Percentiles rank a stretch among this genome's conserved stretches.
Evolutionary conservation across 92 coral and sea anemone genomes (phyloP).

Genomic region (Epizoanthus rinbou): DNA sequence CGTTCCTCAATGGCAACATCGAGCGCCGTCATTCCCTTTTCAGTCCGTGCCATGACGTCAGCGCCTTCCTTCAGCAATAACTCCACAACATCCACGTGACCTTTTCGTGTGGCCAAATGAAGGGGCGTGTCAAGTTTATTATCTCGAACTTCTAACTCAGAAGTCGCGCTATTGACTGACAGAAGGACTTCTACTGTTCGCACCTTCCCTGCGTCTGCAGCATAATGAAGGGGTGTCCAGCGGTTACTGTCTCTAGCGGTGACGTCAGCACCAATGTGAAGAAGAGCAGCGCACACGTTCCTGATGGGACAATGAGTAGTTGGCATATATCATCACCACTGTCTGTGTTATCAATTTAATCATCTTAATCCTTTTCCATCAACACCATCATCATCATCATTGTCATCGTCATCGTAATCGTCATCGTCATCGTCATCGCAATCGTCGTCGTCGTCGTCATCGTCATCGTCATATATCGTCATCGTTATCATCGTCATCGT

Average conservation of each 20-base stretch:
- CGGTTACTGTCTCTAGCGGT: slow-evolving; percentile 69
- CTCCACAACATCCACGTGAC: slow-evolving; percentile 54
- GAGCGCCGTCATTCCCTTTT: slow-evolving; percentile 49
- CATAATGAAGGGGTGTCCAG: slow-evolving; percentile 75
- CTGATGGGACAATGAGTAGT: slow-evolving; percentile 25
- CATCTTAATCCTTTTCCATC: too few species aligned
- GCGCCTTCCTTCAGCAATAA: slow-evolving; percentile 59
- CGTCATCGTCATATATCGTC: too few species aligned
- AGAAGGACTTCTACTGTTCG: slow-evolving; percentile 51
- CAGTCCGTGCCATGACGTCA: slow-evolving; percentile 50
- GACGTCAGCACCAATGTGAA: slow-evolving; percentile 69
- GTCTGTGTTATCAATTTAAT: too few species aligned
- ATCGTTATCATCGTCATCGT: too few species aligned
- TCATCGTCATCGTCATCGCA: too few species aligned
- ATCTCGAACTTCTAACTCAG: slow-evolving; percentile 59
- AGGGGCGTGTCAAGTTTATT: slow-evolving; percentile 67
- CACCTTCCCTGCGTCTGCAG: slow-evolving; percentile 72
- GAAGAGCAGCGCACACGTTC: slow-evolving; percentile 54
- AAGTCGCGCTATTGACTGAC: slow-evolving; percentile 3
- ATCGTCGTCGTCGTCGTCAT: too few species aligned
- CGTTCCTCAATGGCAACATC: slow-evolving; percentile 53
- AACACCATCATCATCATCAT: too few species aligned
- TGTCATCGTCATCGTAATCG: too few species aligned
- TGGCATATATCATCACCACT: too few species aligned
- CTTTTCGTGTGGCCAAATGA: slow-evolving; percentile 67